phyloP scores from a whole-genome alignment of 2,113 vertebrate genomes.

The Onychostoma macrolepis region DNA sequence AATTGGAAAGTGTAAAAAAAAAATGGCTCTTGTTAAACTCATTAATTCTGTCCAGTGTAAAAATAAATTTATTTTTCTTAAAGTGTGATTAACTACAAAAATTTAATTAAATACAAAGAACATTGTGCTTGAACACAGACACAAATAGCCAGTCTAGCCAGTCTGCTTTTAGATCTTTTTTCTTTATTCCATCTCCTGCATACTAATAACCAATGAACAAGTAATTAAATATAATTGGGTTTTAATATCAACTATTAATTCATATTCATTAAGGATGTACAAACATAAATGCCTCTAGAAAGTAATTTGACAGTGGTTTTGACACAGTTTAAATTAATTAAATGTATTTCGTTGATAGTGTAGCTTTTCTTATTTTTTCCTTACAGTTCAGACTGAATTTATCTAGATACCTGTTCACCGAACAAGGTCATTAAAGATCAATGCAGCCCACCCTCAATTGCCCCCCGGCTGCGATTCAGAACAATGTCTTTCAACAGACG shows the following conservation, averaged over 20 bases:
- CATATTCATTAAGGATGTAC: background rate
- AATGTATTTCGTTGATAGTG: background rate
- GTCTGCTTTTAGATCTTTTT: no score
- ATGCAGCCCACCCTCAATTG: slow-evolving; percentile 28
- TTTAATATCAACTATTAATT: background rate
- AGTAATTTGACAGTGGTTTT: background rate
- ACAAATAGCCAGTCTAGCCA: no score
- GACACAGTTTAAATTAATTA: background rate
- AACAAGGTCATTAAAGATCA: slow-evolving; percentile 45
- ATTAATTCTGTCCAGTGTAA: no score
- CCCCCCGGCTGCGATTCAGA: slow-evolving; percentile 29
- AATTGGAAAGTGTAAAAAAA: no score
- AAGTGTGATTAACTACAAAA: no score
- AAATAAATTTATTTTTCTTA: no score
- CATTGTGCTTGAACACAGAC: no score
- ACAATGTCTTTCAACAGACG: slow-evolving; percentile 58
- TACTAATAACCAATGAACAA: background rate
- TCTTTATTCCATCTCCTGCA: background rate
- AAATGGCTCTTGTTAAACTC: no score
- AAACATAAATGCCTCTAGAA: background rate
- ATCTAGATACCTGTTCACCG: slow-evolving; percentile 28
- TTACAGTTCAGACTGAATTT: background rate
- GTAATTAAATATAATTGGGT: background rate
- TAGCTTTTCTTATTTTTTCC: background rate
- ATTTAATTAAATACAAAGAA: no score